A percentile compares a stretch with the other conserved stretches of the same genome.
These are phyloP conservation scores for Ceratina japonica DNA, from an alignment of 1,140 invertebrate species.

Conservation along the genomic window DNA sequence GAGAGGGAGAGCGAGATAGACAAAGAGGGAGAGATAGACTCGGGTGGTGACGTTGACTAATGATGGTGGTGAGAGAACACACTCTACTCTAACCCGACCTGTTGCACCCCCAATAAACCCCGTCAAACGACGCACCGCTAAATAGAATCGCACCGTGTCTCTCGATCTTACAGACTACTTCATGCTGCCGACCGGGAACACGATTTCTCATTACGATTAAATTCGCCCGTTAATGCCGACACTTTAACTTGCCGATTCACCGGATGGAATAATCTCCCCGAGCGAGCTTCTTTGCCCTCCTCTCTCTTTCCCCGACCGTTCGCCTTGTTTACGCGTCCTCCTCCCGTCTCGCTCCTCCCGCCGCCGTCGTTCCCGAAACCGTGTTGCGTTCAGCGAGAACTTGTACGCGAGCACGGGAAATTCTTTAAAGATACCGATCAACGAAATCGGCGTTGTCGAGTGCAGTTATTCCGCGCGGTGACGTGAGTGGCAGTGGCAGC, in stretches of 20 bases:
- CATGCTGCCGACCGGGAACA: slow-evolving; percentile 61
- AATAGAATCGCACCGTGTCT: slow-evolving; percentile 78
- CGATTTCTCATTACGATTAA: slow-evolving; percentile 53
- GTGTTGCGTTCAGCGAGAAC: background rate
- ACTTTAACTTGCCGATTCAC: slow-evolving; percentile 43
- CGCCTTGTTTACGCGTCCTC: background rate
- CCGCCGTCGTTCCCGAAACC: background rate
- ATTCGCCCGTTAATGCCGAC: slow-evolving; percentile 43
- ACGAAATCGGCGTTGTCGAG: background rate
- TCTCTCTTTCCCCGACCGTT: background rate
- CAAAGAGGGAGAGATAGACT: slow-evolving; percentile 54
- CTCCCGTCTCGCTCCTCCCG: too few species aligned
- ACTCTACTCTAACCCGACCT: slow-evolving; percentile 79
- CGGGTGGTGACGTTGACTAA: slow-evolving; percentile 79
- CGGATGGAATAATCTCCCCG: background rate
- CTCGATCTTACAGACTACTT: slow-evolving; percentile 75
- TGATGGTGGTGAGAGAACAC: slow-evolving; percentile 80
- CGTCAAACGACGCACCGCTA: slow-evolving; percentile 78
- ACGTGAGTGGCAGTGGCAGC: background rate
- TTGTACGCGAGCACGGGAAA: background rate
- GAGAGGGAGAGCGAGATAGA: slow-evolving; percentile 46
- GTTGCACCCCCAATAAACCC: slow-evolving; percentile 79
- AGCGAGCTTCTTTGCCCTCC: slow-evolving; percentile 4
- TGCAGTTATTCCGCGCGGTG: background rate
- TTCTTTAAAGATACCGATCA: background rate